These are phyloP conservation scores for Anarsia innoxiella DNA, from an alignment of 2,888 invertebrate genomes.

Conservation along the genomic window DNA sequence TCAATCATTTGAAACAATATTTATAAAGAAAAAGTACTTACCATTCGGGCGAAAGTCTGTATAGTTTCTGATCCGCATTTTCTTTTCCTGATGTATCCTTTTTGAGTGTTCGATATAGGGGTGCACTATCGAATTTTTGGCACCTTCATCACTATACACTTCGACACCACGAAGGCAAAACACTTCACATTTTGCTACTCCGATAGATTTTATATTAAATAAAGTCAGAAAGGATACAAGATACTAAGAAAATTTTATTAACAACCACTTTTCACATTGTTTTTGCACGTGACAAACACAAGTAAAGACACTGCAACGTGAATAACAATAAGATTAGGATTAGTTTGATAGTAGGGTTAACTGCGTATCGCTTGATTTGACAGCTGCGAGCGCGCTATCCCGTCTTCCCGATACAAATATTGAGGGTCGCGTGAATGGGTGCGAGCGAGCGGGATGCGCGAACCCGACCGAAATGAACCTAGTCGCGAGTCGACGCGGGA, in stretches of 20 bases:
- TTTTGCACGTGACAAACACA: conserved; percentile 73
- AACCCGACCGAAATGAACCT: conserved; percentile 42
- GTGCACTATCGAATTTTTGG: conserved; percentile 50
- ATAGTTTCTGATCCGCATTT: conserved; percentile 70
- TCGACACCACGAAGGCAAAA: conserved; percentile 47
- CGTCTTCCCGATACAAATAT: conserved; percentile 68
- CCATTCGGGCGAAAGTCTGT: conserved; percentile 72
- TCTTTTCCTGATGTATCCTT: conserved; percentile 73
- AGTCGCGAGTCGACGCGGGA: conserved; percentile 38
- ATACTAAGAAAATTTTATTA: conserved; percentile 65
- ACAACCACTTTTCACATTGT: conserved; percentile 77
- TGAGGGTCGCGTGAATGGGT: conserved; percentile 60
- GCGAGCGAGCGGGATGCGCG: conserved; percentile 38
- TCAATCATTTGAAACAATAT: background rate
- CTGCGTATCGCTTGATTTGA: conserved; percentile 64
- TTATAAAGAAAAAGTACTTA: conserved; percentile 35
- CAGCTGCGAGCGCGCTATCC: conserved; percentile 70
- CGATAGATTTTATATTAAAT: conserved; percentile 38
- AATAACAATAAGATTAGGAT: conserved; percentile 37
- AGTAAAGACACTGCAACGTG: conserved; percentile 69
- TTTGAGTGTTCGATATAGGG: conserved; percentile 55
- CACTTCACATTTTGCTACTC: conserved; percentile 64
- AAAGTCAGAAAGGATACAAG: conserved; percentile 70
- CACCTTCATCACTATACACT: conserved; percentile 68
- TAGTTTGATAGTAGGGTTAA: conserved; percentile 25